Evolutionary conservation across 2,888 invertebrate species (phyloP).

Genomic region (Clunio marinus): DNA sequence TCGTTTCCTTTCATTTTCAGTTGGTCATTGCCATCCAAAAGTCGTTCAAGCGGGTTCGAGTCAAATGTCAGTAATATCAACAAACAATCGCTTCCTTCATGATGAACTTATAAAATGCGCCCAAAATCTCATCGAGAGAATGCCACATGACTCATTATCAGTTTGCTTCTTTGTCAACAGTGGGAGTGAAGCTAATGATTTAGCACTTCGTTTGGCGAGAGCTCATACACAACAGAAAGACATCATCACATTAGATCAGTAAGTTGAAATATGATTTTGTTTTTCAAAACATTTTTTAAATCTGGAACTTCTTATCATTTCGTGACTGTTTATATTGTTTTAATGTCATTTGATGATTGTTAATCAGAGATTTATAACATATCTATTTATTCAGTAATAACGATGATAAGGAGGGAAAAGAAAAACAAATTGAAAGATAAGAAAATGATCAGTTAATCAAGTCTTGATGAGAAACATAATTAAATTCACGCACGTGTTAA

Average conservation of each 20-base stretch:
- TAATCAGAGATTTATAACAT: too few relatives aligned
- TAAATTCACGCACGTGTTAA: not conserved
- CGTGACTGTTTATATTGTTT: too few relatives aligned
- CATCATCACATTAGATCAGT: constrained; percentile 94
- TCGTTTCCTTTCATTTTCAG: constrained; percentile 55
- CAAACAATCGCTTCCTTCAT: constrained; percentile 94
- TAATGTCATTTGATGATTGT: too few relatives aligned
- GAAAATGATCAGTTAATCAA: not conserved
- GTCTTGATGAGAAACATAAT: not conserved
- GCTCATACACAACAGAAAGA: constrained; percentile 86
- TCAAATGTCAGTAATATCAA: constrained; percentile 88
- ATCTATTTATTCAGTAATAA: too few relatives aligned
- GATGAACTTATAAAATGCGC: constrained; percentile 92
- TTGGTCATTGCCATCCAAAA: constrained; percentile 95
- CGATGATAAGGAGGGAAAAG: too few relatives aligned
- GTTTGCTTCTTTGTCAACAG: constrained; percentile 97
- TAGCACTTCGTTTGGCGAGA: constrained; percentile 85
- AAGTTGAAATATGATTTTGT: too few relatives aligned
- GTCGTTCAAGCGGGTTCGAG: constrained; percentile 86
- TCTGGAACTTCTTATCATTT: too few relatives aligned
- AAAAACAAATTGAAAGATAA: not conserved
- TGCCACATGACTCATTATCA: constrained; percentile 74
- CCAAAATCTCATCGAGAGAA: constrained; percentile 70
- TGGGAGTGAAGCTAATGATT: constrained; percentile 97
- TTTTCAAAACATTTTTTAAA: too few relatives aligned